These are phyloP conservation scores for Calameuta filiformis DNA, from an alignment of 2,888 invertebrate genomes.

Conservation along the genomic window DNA sequence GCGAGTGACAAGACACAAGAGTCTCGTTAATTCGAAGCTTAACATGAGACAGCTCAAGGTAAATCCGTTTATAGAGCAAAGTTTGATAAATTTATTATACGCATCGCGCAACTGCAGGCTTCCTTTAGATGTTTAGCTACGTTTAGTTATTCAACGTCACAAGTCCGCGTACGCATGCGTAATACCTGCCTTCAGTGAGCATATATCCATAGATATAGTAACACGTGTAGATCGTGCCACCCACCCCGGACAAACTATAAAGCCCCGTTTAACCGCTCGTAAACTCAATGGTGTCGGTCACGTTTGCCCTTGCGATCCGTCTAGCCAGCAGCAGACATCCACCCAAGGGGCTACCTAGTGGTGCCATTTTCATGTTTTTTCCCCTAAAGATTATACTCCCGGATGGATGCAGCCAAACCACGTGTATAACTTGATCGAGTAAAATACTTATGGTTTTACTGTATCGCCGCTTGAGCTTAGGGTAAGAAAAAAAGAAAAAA, in stretches of 20 bases:
- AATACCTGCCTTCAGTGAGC: not conserved
- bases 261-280: constrained; percentile 60
- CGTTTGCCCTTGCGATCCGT: constrained; percentile 54
- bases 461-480: not conserved
- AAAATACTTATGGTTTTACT: not conserved
- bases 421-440: not conserved
- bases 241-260: constrained; percentile 50
- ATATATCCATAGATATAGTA: not conserved
- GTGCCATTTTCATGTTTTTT: not conserved
- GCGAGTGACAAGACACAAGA: not conserved
- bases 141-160: not conserved
- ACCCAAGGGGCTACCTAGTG: not conserved
- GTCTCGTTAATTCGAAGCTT: not conserved
- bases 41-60: constrained; percentile 30
- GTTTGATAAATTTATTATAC: constrained; percentile 32
- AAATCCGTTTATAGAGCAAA: constrained; percentile 40
- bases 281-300: constrained; percentile 62
- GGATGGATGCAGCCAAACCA: not conserved
- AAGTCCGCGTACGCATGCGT: not conserved
- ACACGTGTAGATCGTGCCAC: constrained; percentile 10
- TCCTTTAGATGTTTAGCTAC: constrained; percentile 28
- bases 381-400: not conserved
- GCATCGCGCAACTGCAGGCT: constrained; percentile 2
- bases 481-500: not conserved
- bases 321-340: constrained; percentile 31